Percentiles rank a stretch among this genome's conserved stretches.
These are phyloP conservation scores for Allobates femoralis DNA, from an alignment of 2,797 vertebrate species.

Conservation along the genomic window DNA sequence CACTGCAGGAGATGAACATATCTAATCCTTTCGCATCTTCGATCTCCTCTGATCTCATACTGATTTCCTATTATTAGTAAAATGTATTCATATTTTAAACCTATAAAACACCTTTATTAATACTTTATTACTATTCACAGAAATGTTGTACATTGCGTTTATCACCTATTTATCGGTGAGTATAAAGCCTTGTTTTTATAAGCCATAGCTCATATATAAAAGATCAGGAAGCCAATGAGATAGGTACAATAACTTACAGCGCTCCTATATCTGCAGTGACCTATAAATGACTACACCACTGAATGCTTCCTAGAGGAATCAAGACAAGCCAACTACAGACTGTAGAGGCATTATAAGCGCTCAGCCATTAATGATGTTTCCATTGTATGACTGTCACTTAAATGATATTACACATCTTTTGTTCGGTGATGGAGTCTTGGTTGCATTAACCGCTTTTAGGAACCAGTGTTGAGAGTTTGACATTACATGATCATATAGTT, in stretches of 20 bases:
- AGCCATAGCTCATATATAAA: neutral
- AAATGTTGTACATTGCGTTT: too few relatives aligned
- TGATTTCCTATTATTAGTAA: too few relatives aligned
- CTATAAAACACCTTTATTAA: too few relatives aligned
- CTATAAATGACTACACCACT: slow-evolving; percentile 36
- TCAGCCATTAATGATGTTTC: slow-evolving; percentile 74
- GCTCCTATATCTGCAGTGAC: slow-evolving; percentile 15
- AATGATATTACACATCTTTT: slow-evolving; percentile 74
- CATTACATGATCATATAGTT: slow-evolving; percentile 64
- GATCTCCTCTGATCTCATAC: too few relatives aligned
- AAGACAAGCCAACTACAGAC: slow-evolving; percentile 68
- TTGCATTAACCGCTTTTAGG: slow-evolving; percentile 71
- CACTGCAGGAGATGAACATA: too few relatives aligned
- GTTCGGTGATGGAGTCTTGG: slow-evolving; percentile 74
- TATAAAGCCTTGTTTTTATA: neutral
- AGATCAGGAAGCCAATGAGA: neutral
- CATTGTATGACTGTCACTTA: slow-evolving; percentile 81
- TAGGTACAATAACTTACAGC: neutral
- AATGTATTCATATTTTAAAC: too few relatives aligned
- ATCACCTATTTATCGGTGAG: neutral
- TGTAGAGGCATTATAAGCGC: slow-evolving; percentile 69
- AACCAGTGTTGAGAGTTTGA: slow-evolving; percentile 66
- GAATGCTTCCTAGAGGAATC: slow-evolving; percentile 66
- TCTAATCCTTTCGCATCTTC: too few relatives aligned
- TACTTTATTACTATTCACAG: too few relatives aligned